phyloP scores from a whole-genome alignment of 2,113 vertebrate species.

The Oncorhynchus tshawytscha region DNA sequence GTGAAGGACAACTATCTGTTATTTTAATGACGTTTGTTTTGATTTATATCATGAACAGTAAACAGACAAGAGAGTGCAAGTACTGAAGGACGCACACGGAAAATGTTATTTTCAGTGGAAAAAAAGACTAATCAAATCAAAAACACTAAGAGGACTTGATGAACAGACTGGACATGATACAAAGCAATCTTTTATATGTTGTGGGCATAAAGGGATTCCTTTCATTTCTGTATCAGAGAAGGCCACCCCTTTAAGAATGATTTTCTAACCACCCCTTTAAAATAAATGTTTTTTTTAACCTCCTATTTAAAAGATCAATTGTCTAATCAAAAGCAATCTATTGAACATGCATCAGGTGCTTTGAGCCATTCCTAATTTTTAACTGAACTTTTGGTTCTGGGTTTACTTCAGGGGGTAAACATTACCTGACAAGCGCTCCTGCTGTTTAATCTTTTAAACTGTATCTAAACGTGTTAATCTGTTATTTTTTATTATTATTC shows the following conservation, averaged over 20 bases:
- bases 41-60: not conserved
- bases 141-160: constrained; percentile 12
- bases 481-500: not conserved
- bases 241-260: constrained; percentile 60
- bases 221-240: constrained; percentile 43
- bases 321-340: constrained; percentile 42
- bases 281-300: too few relatives aligned
- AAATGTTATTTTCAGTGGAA: too few relatives aligned
- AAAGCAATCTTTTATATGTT: not conserved
- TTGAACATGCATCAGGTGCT: constrained; percentile 61
- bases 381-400: constrained; percentile 18
- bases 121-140: too few relatives aligned
- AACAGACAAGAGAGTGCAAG: constrained; percentile 14
- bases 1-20: constrained; percentile 43
- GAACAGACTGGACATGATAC: not conserved
- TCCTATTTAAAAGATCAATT: constrained; percentile 9
- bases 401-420: constrained; percentile 28
- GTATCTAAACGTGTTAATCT: constrained; percentile 5
- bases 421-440: constrained; percentile 27
- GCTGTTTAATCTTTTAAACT: constrained; percentile 29
- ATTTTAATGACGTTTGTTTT: not conserved
- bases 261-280: constrained; percentile 43
- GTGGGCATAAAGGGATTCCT: constrained; percentile 23
- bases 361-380: constrained; percentile 44
- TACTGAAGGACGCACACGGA: too few relatives aligned